Evolutionary conservation across 2,113 vertebrate genomes (phyloP).

Genomic region (Galemys pyrenaicus): DNA sequence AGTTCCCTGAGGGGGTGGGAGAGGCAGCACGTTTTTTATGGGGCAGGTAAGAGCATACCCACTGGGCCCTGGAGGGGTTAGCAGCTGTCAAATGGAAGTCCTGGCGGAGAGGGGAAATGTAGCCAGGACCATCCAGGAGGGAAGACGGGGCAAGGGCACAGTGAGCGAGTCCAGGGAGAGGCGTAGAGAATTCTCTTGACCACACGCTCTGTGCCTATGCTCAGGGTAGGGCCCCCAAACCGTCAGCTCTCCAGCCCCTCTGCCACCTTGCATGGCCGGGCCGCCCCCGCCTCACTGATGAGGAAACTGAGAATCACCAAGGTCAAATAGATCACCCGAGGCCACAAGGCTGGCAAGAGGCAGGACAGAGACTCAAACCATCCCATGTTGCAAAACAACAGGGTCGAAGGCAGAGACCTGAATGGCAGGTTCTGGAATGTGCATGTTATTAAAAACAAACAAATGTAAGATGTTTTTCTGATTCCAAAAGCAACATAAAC

Average conservation of each 20-base stretch:
- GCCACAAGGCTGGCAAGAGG: neutral
- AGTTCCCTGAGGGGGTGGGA: neutral
- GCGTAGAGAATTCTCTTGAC: neutral
- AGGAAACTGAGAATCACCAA: neutral
- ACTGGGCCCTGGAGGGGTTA: neutral
- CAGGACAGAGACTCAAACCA: neutral
- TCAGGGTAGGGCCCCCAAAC: neutral
- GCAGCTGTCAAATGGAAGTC: neutral
- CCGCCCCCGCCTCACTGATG: neutral
- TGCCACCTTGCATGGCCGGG: neutral
- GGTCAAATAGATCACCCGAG: rapidly evolving
- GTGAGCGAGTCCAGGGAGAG: neutral
- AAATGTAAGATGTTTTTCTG: neutral
- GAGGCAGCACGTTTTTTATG: neutral
- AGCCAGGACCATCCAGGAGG: too few species aligned
- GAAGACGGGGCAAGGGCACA: neutral
- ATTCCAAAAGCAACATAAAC: neutral
- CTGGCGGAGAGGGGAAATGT: neutral
- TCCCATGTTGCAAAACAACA: neutral
- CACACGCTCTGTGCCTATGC: too few species aligned
- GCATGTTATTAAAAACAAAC: neutral
- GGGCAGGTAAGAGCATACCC: neutral
- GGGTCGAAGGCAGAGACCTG: neutral
- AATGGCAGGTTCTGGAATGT: neutral
- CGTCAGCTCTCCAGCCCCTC: neutral